phyloP scores from a whole-genome alignment of 2,797 vertebrate genomes.

The Myotis vivesi region DNA sequence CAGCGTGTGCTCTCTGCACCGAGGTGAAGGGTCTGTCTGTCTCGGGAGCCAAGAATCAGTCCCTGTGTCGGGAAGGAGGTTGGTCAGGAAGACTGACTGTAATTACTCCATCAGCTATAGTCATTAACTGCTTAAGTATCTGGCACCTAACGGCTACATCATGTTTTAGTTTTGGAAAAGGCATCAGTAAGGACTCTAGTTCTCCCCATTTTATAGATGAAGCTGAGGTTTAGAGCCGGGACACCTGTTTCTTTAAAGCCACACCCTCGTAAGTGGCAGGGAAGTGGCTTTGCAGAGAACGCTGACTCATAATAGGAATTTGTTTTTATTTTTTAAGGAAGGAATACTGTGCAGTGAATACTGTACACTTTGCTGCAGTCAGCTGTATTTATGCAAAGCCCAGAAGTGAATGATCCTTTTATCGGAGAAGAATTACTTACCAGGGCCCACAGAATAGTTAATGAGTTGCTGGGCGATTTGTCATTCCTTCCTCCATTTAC shows the following conservation, averaged over 20 bases:
- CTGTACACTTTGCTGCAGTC: background rate
- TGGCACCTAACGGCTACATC: background rate
- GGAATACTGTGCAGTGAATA: background rate
- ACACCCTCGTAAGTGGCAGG: background rate
- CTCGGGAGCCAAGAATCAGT: background rate
- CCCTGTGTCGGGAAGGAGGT: background rate
- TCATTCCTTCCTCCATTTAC: background rate
- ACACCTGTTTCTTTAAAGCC: background rate
- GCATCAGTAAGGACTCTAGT: background rate
- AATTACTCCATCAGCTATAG: background rate
- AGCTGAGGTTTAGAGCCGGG: background rate
- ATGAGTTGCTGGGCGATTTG: background rate
- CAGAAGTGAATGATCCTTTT: background rate
- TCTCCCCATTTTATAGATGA: conserved; percentile 5
- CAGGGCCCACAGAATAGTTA: background rate
- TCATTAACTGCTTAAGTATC: background rate
- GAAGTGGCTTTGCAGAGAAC: background rate
- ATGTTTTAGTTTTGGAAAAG: background rate
- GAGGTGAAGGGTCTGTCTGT: background rate
- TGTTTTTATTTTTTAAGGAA: background rate
- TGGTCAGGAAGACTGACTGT: background rate
- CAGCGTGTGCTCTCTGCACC: background rate
- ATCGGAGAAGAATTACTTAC: background rate
- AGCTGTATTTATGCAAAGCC: background rate
- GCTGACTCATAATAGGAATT: background rate